These are phyloP conservation scores for Scarus forsteni DNA, from an alignment of 2,797 vertebrate species.

Conservation along the genomic window DNA sequence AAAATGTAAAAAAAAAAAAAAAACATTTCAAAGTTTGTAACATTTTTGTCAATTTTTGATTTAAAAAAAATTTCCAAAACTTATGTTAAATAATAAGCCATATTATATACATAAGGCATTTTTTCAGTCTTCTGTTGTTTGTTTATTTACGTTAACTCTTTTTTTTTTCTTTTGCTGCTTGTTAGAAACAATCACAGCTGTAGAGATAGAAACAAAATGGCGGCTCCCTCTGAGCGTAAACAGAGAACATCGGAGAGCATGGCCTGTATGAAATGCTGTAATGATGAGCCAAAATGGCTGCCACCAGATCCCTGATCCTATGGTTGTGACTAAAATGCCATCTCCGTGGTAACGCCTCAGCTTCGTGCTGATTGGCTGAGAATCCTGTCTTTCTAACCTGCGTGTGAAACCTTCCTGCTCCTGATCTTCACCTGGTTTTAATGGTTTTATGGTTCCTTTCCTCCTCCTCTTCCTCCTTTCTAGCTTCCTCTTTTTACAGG, in stretches of 20 bases:
- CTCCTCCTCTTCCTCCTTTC: slow-evolving; percentile 29
- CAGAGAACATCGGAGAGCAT: background rate
- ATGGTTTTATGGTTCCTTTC: slow-evolving; percentile 39
- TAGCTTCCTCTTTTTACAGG: slow-evolving; percentile 76
- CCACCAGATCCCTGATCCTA: background rate
- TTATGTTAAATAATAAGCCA: no score
- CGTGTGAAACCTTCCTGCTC: slow-evolving; percentile 48
- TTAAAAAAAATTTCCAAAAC: no score
- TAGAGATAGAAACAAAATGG: background rate
- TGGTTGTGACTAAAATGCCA: background rate
- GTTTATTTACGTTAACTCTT: background rate
- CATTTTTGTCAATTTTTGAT: no score
- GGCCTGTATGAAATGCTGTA: background rate
- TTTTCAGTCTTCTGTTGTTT: background rate
- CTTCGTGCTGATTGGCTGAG: slow-evolving; percentile 66
- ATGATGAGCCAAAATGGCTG: slow-evolving; percentile 13
- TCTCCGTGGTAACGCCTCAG: slow-evolving; percentile 40
- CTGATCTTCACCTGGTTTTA: slow-evolving; percentile 43
- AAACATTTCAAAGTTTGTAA: no score
- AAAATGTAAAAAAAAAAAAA: no score
- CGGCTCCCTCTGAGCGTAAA: background rate
- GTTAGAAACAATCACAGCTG: no score
- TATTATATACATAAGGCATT: no score
- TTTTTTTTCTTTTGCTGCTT: no score
- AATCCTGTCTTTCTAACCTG: slow-evolving; percentile 54